phyloP scores from a whole-genome alignment of 2,797 vertebrate genomes.

The Chromis chromis region DNA sequence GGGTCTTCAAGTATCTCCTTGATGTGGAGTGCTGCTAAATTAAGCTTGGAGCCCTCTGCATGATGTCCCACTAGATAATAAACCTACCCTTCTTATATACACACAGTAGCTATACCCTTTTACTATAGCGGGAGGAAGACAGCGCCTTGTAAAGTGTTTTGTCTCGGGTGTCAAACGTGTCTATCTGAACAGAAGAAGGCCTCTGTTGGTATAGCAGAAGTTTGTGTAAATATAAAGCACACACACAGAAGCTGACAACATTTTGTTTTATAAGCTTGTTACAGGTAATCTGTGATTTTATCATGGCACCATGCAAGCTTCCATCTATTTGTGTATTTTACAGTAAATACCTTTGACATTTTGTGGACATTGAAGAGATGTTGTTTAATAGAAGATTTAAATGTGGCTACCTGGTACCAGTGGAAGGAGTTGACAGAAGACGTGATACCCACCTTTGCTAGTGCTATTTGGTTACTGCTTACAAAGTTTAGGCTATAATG shows the following conservation, averaged over 20 bases:
- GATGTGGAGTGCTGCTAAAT: slow-evolving; percentile 80
- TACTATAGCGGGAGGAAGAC: slow-evolving; percentile 8
- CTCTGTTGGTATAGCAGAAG: neutral
- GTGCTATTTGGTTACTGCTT: neutral
- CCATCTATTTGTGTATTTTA: neutral
- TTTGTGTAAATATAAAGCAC: neutral
- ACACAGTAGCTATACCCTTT: slow-evolving; percentile 31
- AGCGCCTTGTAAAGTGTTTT: slow-evolving; percentile 10
- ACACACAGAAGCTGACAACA: no score
- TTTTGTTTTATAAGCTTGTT: neutral
- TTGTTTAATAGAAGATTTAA: neutral
- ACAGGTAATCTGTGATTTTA: neutral
- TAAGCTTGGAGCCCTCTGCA: slow-evolving; percentile 61
- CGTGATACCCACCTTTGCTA: neutral
- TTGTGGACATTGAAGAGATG: neutral
- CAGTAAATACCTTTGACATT: neutral
- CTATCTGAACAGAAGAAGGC: slow-evolving; percentile 20
- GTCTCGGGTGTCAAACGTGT: slow-evolving; percentile 10
- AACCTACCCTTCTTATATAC: slow-evolving; percentile 28
- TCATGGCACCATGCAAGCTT: neutral
- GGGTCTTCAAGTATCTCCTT: slow-evolving; percentile 76
- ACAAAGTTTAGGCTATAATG: no score
- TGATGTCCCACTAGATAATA: slow-evolving; percentile 67
- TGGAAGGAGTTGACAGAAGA: neutral
- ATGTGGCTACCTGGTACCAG: neutral